A percentile compares a stretch with the other conserved stretches of the same genome.
These are phyloP conservation scores for Callospermophilus lateralis DNA, from an alignment of 2,113 vertebrate genomes.

Conservation along the genomic window DNA sequence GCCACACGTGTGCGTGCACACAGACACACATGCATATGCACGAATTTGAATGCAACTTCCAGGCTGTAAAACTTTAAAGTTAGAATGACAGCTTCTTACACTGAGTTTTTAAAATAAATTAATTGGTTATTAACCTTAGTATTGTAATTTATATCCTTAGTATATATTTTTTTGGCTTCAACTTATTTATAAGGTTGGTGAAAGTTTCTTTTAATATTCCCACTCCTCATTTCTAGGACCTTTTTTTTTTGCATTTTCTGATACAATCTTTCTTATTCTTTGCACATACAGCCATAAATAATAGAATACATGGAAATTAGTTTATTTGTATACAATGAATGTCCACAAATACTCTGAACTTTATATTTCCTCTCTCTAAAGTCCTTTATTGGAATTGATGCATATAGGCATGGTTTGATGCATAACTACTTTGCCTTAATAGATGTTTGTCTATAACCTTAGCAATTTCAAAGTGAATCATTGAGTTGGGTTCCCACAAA, in stretches of 20 bases:
- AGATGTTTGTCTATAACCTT: not conserved
- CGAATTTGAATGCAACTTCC: not conserved
- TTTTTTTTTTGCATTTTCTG: not conserved
- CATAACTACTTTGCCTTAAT: not conserved
- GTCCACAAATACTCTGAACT: not conserved
- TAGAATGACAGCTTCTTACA: not conserved
- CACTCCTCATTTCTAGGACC: not conserved
- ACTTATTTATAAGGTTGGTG: not conserved
- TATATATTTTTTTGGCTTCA: not conserved
- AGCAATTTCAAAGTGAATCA: not conserved
- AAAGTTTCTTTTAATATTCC: not conserved
- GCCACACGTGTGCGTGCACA: too few species aligned
- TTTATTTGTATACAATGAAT: not conserved
- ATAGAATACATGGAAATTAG: not conserved
- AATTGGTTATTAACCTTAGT: not conserved
- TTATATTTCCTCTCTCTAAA: not conserved
- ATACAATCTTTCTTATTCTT: not conserved
- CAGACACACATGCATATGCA: not conserved
- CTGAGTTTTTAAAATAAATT: not conserved
- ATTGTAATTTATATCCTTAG: not conserved
- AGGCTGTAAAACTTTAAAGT: not conserved
- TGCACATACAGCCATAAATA: not conserved
- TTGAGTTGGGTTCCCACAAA: not conserved
- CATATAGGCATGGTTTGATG: not conserved
- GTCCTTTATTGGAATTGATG: not conserved